Evolutionary conservation across 2,113 vertebrate species (phyloP), one percentile per base, ranked within the genome.

Genomic region (Prinia subflava): DNA sequence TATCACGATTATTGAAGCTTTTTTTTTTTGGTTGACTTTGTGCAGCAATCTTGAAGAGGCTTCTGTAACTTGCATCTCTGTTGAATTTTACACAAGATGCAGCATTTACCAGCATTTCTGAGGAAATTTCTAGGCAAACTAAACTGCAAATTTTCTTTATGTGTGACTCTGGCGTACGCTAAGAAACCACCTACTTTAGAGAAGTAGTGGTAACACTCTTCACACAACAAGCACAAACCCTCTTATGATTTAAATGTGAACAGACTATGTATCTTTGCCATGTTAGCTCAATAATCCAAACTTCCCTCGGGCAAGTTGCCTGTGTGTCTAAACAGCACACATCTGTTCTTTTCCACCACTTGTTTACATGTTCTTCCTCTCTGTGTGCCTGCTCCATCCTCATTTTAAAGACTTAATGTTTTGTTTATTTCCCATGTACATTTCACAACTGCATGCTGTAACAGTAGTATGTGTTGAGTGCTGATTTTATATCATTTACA

Each of bases 291-390:
- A 75, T 89, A 94, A 91, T 85, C 70, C 94, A 89, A 77, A 92
- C 67, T 84, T 94, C 92, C 92, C 92, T 85, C 20, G 0, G 94
- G 95, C 89, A 2, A 89, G 62, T 44, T 90, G 94, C 87, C 91
- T 87, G 68, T 87, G 87, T 86, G 70, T 87, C 90, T 86, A 57
- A 96, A 87, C 69, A 92, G 89, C 77, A 88, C 71, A 87, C 96
- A 96, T 94, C 96, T 96, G 96, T 65, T 96, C 95, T 89, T 85
- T 94, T 69, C 92, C 94, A 87, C 62, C 64, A 64, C 81, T 92
- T 95, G 88, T 94, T 96, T 95, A 93, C 74, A 69, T 91, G 74
- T 79, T 78, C 92, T 83, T 96, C 91, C 44, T 85, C 75, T 68
- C 52, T 47, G 22, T 60, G 77, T 91, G 83, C 69, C 65, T 46